Percentiles rank a stretch among this genome's conserved stretches.
phyloP scores from a whole-genome alignment of 2,888 invertebrate species.

The Oasisia sp. region DNA sequence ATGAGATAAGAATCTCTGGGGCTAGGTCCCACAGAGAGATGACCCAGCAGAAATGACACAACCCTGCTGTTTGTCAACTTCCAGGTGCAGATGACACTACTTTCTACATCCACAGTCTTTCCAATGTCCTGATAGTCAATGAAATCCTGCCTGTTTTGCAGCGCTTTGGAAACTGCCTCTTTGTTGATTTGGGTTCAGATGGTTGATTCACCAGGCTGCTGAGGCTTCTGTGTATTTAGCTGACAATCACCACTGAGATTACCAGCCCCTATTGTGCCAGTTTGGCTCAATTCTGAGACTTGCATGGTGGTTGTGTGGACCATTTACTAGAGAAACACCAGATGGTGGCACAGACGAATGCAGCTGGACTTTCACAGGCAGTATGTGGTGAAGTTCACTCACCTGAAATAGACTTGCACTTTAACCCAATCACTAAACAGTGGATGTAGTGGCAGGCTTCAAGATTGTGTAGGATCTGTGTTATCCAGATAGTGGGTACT shows the following conservation, averaged over 20 bases:
- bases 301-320: neutral
- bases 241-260: neutral
- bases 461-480: neutral
- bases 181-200: neutral
- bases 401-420: neutral
- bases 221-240: no score
- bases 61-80: neutral
- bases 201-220: neutral
- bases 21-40: neutral
- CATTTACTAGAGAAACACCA: neutral
- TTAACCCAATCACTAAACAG: neutral
- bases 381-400: neutral
- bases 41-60: neutral
- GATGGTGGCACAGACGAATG: neutral
- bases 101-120: neutral
- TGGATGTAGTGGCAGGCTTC: neutral
- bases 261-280: neutral
- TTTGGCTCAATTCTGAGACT: neutral
- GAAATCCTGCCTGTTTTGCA: neutral
- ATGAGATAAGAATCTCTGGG: neutral
- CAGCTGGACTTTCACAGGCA: neutral
- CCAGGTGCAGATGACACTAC: neutral
- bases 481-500: neutral
- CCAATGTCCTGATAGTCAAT: neutral
- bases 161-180: neutral